phyloP scores from a whole-genome alignment of 92 coral and sea anemone species.

The Epizoanthus illoricatus region DNA sequence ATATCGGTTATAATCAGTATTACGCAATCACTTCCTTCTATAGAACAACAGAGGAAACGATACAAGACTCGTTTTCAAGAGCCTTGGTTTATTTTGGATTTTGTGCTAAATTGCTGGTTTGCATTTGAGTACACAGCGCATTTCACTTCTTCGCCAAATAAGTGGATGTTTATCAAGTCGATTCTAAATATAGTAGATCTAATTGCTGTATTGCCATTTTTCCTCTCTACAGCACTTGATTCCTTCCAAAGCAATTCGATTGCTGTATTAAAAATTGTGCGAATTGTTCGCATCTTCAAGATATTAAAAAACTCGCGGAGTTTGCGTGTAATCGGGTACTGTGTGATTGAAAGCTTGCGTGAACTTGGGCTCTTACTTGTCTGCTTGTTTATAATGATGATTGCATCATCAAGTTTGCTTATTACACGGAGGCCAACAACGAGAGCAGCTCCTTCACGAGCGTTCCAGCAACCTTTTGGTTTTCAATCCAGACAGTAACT shows the following conservation, averaged over 20 bases:
- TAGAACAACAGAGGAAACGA: conserved; percentile 19
- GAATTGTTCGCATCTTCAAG: conserved; percentile 77
- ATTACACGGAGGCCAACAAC: conserved; percentile 68
- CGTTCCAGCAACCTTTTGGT: conserved; percentile 91
- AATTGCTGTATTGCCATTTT: conserved; percentile 69
- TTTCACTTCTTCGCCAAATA: conserved; percentile 59
- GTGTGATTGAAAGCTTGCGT: conserved; percentile 74
- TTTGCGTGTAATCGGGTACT: conserved; percentile 82
- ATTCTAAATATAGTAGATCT: conserved; percentile 61
- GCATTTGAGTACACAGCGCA: conserved; percentile 61
- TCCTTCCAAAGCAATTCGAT: conserved; percentile 52
- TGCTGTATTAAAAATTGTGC: conserved; percentile 39
- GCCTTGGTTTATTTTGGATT: conserved; percentile 66
- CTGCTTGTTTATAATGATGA: conserved; percentile 63
- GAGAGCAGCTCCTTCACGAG: conserved; percentile 64
- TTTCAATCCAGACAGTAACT: conserved; percentile 77
- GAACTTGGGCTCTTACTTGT: conserved; percentile 72
- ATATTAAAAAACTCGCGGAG: conserved; percentile 87
- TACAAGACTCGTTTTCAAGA: neutral
- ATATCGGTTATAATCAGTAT: conserved; percentile 72
- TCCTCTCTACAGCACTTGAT: conserved; percentile 37
- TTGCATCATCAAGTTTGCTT: conserved; percentile 72
- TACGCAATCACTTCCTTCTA: conserved; percentile 54
- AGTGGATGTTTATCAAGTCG: conserved; percentile 55
- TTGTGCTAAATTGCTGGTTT: conserved; percentile 70